A percentile compares a stretch with the other conserved stretches of the same genome.
Conservation (phyloP, 2,797 vertebrate species). For the Gallirallus australis region DNA sequence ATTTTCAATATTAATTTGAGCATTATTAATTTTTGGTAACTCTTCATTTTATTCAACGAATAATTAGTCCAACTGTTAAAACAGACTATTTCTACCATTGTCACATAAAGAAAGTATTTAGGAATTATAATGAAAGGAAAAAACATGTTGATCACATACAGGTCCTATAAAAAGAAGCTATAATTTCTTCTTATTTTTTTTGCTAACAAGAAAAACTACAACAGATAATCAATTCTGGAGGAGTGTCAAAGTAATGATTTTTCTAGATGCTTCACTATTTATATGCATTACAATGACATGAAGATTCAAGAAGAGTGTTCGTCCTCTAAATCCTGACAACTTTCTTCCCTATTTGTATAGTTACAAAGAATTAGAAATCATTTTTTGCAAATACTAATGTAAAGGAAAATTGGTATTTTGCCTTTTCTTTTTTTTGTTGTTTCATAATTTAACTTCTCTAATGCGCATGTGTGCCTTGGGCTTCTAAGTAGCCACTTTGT, state of each 20-base stretch:
- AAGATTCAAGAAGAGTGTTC: conserved; percentile 11
- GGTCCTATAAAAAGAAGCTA: neutral
- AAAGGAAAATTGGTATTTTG: neutral
- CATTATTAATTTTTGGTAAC: neutral
- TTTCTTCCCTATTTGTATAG: neutral
- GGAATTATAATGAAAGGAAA: neutral
- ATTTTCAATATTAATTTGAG: neutral
- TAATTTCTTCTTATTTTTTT: conserved; percentile 50
- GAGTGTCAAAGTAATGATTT: conserved; percentile 57
- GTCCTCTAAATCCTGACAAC: neutral
- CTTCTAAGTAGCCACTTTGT: neutral
- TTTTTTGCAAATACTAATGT: neutral
- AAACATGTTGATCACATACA: neutral
- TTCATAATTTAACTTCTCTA: neutral
- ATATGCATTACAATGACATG: conserved; percentile 2
- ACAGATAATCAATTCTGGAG: conserved; percentile 57
- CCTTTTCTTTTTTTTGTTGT: neutral
- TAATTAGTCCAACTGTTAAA: neutral
- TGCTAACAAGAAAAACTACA: conserved; percentile 18
- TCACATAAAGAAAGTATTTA: neutral
- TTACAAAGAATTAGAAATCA: neutral
- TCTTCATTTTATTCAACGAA: neutral
- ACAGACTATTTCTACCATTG: neutral
- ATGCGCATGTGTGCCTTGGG: neutral
- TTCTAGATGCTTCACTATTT: conserved; percentile 30